Evolutionary conservation across 1,140 invertebrate genomes (phyloP), one percentile per base, ranked within the genome.

Genomic region (Diabrotica virgifera): DNA sequence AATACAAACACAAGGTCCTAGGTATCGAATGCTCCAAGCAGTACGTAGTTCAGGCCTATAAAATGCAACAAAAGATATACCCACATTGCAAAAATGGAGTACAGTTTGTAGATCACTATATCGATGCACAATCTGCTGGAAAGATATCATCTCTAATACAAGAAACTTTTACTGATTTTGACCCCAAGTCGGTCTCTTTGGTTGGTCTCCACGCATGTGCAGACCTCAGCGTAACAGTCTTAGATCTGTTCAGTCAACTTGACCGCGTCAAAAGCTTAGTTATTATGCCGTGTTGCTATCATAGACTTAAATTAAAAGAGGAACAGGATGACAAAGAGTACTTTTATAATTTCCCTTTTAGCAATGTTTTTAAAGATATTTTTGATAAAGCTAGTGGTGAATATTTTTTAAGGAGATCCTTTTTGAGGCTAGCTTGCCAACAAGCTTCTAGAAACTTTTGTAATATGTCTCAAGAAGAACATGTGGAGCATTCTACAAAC

Each of bases 201-300:
- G 83, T 87, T 66, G 90, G 89, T 6, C 80, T 96, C 35, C 93
- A 96, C 79, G 87, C 92, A 7, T 96, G 93, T 78, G 93, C 90
- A 0, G 91, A 94, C 80, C 83, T 96, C 36, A 89, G 89, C 59
- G 81, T 91, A 9, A 85, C 85, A 24, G 85, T 90, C 14, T 83
- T 92, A 10, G 83, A 86, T 74, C 79, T 93, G 70, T 95, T 92
- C 81, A 70, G 85, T 11, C 79, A 85, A 68, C 85, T 89, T 78
- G 73, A 82, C 35, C 72, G 79, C 36, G 86, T 86, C 5, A 80
- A 81, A 57, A 78, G 83, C 13, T 71, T 94, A 10, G 83, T 89
- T 52, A 84, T 94, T 46, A 87, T 94, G 78, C 89, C 91, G 6
- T 96, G 93, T 74, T 96, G 93, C 72, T 95, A 95, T 74, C 93